Evolutionary conservation across 2,888 invertebrate species (phyloP), one percentile per base, ranked within the genome.

Genomic region (Andrena minutula): DNA sequence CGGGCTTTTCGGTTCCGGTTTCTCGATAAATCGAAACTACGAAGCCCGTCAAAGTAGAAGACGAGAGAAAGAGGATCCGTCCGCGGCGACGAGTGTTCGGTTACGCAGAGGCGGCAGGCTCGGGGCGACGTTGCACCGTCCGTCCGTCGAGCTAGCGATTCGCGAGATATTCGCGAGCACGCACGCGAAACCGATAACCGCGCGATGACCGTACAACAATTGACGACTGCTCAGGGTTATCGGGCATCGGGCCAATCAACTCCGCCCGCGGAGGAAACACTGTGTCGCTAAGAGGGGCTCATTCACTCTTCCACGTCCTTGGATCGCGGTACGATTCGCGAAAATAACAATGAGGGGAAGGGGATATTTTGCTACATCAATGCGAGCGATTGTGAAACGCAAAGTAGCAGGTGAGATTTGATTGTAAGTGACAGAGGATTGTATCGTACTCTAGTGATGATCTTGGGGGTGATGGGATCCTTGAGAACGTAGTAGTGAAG

Each of bases 21-120:
- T 93, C 93, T 92, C 93, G 92, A 93, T 93, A 93, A 93, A 93
- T 93, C 93, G 93, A 93, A 94, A 93, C 92, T 87, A 32, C 86
- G 90, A 90, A 90, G 89, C 90, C 89, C 86, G 84, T 87, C 83
- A 89, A 88, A 53, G 83, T 86, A 83, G 85, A 87, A 91, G 89
- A 90, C 90, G 92, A 91, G 92, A 93, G 93, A 93, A 93, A 93
- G 92, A 91, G 92, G 93, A 93, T 92, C 91, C 90, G 78, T 20
- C 56, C 60, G 72, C 35, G 76, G 53, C 80, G 56, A 58, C 79
- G 84, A 88, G 89, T 89, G 88, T 88, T 88, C 81, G 88, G 86
- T 89, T 89, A 89, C 88, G 88, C 65, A 77, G 75, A 71, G 61
- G 23, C 68, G 76, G 61, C 79, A 74, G 68, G 79, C 71, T 12